Percentiles rank a stretch among this genome's conserved stretches.
phyloP scores from a whole-genome alignment of 2,888 invertebrate species.

The Erpobdella octoculata region DNA sequence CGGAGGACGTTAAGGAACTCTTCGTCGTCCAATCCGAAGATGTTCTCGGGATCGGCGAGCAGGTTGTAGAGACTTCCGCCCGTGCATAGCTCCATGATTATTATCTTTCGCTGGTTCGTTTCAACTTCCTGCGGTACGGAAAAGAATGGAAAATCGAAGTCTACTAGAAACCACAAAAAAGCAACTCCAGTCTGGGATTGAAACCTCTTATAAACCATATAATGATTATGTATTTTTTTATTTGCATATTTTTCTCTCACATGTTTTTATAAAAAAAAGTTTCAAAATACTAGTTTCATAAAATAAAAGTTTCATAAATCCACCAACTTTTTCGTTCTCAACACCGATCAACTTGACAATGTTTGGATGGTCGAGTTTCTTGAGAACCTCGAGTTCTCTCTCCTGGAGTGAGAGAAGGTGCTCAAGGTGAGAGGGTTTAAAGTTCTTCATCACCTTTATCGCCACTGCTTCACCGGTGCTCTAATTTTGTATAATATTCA shows the following conservation, averaged over 20 bases:
- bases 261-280: too few species aligned
- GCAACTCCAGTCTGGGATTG: too few species aligned
- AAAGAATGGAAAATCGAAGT: too few species aligned
- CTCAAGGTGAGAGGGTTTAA: conserved; percentile 86
- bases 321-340: conserved; percentile 56
- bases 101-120: conserved; percentile 54
- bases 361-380: conserved; percentile 57
- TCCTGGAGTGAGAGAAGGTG: conserved; percentile 86
- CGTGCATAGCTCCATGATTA: conserved; percentile 78
- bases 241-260: too few species aligned
- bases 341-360: conserved; percentile 87
- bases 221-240: too few species aligned
- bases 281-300: background rate
- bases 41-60: conserved; percentile 87
- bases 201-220: too few species aligned
- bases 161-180: too few species aligned
- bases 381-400: conserved; percentile 79
- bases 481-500: too few species aligned
- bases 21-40: conserved; percentile 79
- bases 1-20: conserved; percentile 78
- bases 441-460: conserved; percentile 63
- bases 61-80: conserved; percentile 80
- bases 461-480: conserved; percentile 33
- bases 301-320: background rate
- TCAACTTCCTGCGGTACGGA: background rate